Percentiles rank a stretch among this genome's conserved stretches.
phyloP scores from a whole-genome alignment of 2,888 invertebrate genomes.

The Laspeyria flexula region DNA sequence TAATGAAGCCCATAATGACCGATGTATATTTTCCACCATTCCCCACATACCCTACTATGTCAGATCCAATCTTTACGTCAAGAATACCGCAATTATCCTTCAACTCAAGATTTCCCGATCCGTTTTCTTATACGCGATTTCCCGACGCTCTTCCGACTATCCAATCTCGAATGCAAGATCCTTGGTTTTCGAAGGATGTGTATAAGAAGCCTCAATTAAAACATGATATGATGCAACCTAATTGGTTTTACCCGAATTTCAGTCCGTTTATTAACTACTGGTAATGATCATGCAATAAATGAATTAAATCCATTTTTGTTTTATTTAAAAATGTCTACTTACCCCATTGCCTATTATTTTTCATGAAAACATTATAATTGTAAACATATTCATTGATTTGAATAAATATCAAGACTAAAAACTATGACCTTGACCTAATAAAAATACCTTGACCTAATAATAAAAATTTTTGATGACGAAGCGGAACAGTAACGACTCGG shows the following conservation, averaged over 20 bases:
- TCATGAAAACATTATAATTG: too few species aligned
- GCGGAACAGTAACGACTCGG: too few species aligned
- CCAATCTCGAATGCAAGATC: conserved; percentile 25
- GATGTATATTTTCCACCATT: conserved; percentile 41
- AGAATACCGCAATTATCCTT: conserved; percentile 52
- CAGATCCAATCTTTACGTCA: conserved; percentile 35
- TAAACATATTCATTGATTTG: too few species aligned
- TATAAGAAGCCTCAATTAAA: conserved; percentile 47
- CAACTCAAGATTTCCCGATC: conserved; percentile 24
- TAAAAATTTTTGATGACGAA: too few species aligned
- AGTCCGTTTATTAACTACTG: conserved; percentile 58
- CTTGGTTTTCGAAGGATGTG: conserved; percentile 40
- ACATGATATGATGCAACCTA: conserved; percentile 39
- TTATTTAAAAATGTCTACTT: background rate
- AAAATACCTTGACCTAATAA: too few species aligned
- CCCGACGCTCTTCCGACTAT: conserved; percentile 7
- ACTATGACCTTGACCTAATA: too few species aligned
- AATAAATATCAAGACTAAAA: too few species aligned
- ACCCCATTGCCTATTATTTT: too few species aligned
- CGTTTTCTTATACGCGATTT: conserved; percentile 19
- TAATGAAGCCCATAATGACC: conserved; percentile 37
- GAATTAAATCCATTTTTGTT: conserved; percentile 8
- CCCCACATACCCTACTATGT: conserved; percentile 44
- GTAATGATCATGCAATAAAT: conserved; percentile 38
- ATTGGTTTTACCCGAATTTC: conserved; percentile 59